phyloP scores from a whole-genome alignment of 2,888 invertebrate species.

The Cabera pusaria region DNA sequence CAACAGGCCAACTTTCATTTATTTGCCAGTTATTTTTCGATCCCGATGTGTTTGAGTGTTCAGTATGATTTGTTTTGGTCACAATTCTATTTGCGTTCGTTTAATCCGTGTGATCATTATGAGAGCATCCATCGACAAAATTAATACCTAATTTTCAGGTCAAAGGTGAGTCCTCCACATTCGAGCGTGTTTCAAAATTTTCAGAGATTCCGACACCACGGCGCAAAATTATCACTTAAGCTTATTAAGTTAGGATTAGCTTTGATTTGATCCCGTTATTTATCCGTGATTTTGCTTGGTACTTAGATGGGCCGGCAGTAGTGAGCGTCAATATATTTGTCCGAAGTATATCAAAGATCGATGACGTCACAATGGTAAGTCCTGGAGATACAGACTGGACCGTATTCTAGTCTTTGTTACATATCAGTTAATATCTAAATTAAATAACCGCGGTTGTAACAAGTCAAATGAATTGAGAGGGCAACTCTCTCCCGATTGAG shows the following conservation, averaged over 20 bases:
- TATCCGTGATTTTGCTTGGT: conserved; percentile 79
- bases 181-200: conserved; percentile 27
- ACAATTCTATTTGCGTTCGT: conserved; percentile 40
- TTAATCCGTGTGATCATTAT: conserved; percentile 40
- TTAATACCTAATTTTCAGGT: conserved; percentile 44
- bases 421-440: conserved; percentile 51
- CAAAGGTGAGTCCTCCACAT: conserved; percentile 49
- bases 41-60: conserved; percentile 45
- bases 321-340: conserved; percentile 99
- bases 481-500: conserved; percentile 65
- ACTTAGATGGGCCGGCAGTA: conserved; percentile 95
- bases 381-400: conserved; percentile 64
- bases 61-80: conserved; percentile 45
- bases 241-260: conserved; percentile 45
- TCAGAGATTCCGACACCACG: conserved; percentile 25
- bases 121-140: conserved; percentile 27
- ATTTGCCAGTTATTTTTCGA: conserved; percentile 44
- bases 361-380: conserved; percentile 99
- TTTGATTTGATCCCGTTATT: conserved; percentile 52
- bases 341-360: conserved; percentile 99
- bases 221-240: conserved; percentile 36
- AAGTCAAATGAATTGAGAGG: conserved; percentile 84
- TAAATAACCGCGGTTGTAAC: conserved; percentile 51
- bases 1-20: conserved; percentile 58
- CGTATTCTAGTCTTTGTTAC: conserved; percentile 63